Evolutionary conservation across 2,888 invertebrate genomes (phyloP).

Genomic region (Aphelenchoides bicaudatus): DNA sequence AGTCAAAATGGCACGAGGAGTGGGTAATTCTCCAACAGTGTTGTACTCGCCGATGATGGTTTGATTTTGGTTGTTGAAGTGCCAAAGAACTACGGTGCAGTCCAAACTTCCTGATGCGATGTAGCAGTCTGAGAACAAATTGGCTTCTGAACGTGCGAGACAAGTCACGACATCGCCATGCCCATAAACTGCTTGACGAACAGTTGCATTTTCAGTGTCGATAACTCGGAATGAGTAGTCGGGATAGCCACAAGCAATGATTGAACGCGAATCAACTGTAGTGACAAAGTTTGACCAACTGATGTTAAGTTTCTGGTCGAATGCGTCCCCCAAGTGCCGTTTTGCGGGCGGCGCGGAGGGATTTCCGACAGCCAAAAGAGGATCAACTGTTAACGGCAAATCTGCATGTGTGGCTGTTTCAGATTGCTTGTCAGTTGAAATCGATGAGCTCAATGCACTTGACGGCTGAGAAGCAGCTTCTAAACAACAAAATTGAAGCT

Average conservation of each 20-base stretch:
- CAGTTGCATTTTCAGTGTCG: conserved; percentile 91
- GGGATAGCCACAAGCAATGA: conserved; percentile 98
- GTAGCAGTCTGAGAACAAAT: conserved; percentile 97
- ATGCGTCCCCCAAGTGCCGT: conserved; percentile 92
- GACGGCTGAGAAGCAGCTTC: conserved; percentile 29
- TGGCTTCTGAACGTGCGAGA: conserved; percentile 92
- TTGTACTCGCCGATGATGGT: conserved; percentile 87
- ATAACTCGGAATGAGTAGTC: conserved; percentile 98
- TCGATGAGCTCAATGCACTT: conserved; percentile 14
- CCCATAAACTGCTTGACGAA: conserved; percentile 95
- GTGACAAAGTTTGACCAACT: conserved; percentile 87
- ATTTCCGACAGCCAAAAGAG: conserved; percentile 73
- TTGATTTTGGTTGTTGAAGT: conserved; percentile 77
- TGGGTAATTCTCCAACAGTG: conserved; percentile 74
- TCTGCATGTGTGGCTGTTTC: conserved; percentile 64
- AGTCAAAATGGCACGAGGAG: conserved; percentile 90
- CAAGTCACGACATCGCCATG: conserved; percentile 99
- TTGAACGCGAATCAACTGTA: conserved; percentile 90
- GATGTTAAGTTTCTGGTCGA: conserved; percentile 90
- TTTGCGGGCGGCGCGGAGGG: conserved; percentile 67
- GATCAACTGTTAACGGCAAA: conserved; percentile 89
- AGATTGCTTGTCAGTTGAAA: conserved; percentile 27
- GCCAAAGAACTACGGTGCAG: conserved; percentile 96
- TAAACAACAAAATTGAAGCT: conserved; percentile 10
- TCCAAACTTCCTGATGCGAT: conserved; percentile 95